Base-by-base conservation (phyloP, 2,797 vertebrate species). In the Semotilus atromaculatus region DNA sequence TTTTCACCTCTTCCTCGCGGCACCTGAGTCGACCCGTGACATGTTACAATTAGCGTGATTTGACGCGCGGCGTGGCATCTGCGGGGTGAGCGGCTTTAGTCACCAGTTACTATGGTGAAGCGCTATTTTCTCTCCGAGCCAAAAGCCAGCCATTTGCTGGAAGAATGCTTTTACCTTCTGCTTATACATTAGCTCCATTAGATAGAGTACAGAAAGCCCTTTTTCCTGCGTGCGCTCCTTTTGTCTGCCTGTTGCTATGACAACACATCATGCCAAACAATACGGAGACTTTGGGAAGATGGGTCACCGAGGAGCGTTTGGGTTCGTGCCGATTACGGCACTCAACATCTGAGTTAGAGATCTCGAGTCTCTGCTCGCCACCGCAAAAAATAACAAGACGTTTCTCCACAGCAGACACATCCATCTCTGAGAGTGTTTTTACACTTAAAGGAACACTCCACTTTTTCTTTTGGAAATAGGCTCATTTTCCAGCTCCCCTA, bases 201-300 rank as follows among this genome's bases (percentile, higher is more conserved):
- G 80, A 80, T 31, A 23, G 70, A 73, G 85, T 51, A 67, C 81
- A 83, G 72, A 71, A 34, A 43, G 81, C 58, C 7, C 26, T 26
- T 70, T 34, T 58, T 16, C 19, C 38, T 26, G 36, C 26, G 16
- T 16, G 60, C 14, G 14, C 53, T 82, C 26, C 76, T 70, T 88
- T 88, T 86, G 86, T 87, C 80, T 86, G 85, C n/a, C 77, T 80
- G 88, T 89, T 89, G 73, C 85, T 78, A 89, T 89, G 88, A 84
- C 88, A 86, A 88, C 88, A 43, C 77, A 76, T 53, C 67, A 79
- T 82, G 64, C 51, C 84, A 64, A 87, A 84, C 86, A 86, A 84
- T 82, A 76, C 51, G 6, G 67, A 73, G 86, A 80, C 84, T 85
- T 31, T 62, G 45, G 82, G 55, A 87, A 80, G 86, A 89, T 40